Evolutionary conservation across 53 echinoderm and acorn worm genomes (phyloP).

Genomic region (Mesocentrotus franciscanus): DNA sequence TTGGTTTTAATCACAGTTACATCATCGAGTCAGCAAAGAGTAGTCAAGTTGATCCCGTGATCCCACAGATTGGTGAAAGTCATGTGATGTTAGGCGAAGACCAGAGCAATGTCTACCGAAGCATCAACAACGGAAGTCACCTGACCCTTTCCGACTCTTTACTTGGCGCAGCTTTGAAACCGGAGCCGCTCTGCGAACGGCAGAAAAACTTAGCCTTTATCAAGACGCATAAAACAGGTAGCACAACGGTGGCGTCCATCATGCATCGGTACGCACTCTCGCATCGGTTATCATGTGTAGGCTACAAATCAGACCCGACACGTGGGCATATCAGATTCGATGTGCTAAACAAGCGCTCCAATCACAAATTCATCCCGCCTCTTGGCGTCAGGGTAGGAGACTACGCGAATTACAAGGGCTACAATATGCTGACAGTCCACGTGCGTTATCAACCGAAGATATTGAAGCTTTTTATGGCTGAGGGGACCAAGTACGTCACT

Average conservation of each 20-base stretch:
- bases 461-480: conserved; percentile 72
- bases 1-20: background rate
- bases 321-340: conserved; percentile 67
- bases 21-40: conserved; percentile 1
- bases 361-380: conserved; percentile 69
- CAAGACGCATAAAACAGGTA: conserved; percentile 80
- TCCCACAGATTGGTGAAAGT: background rate
- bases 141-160: background rate
- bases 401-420: conserved; percentile 61
- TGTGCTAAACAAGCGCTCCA: conserved; percentile 36
- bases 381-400: conserved; percentile 57
- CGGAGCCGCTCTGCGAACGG: background rate
- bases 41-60: background rate
- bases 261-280: conserved; percentile 69
- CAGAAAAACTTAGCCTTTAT: conserved; percentile 68
- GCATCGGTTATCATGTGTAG: conserved; percentile 62
- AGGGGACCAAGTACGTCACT: conserved; percentile 71
- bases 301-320: conserved; percentile 40
- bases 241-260: conserved; percentile 70
- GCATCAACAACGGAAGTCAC: background rate
- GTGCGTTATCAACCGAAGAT: conserved; percentile 66
- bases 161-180: background rate
- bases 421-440: conserved; percentile 72
- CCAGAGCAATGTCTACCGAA: background rate
- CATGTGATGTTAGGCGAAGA: background rate